A percentile compares a stretch with the other conserved stretches of the same genome.
Conservation (phyloP, 2,113 vertebrate genomes). For the Rhombomys opimus region DNA sequence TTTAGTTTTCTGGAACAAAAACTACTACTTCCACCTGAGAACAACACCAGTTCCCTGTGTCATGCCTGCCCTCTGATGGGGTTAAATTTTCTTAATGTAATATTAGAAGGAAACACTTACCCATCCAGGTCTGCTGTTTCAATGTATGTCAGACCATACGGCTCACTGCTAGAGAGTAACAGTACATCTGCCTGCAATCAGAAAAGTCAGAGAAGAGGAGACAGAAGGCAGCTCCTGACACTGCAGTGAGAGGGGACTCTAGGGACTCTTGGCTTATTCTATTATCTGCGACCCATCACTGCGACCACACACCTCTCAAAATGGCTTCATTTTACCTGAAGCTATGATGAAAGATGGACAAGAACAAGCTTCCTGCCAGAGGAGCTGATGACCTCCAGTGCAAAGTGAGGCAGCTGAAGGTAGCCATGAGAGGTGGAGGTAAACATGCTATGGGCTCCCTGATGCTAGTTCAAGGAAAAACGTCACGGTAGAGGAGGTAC, state of each 20-base stretch:
- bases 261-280: not conserved
- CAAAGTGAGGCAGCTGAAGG: not conserved
- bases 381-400: not conserved
- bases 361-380: not conserved
- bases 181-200: slow-evolving; percentile 93
- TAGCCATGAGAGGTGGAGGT: not conserved
- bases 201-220: slow-evolving; percentile 64
- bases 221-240: not conserved
- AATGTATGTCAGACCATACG: slow-evolving; percentile 93
- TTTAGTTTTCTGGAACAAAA: slow-evolving; percentile 27
- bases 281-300: slow-evolving; percentile 11
- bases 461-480: not conserved
- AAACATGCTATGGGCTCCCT: not conserved
- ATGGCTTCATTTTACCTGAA: not conserved
- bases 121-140: slow-evolving; percentile 97
- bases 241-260: slow-evolving; percentile 22
- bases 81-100: not conserved
- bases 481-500: slow-evolving; percentile 67
- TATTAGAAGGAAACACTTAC: slow-evolving; percentile 84
- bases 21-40: not conserved
- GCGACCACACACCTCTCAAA: not conserved
- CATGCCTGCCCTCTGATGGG: not conserved
- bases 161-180: slow-evolving; percentile 96
- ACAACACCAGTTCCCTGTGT: not conserved
- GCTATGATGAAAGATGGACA: not conserved